Conservation (phyloP, 2,797 vertebrate species). For the Danio jaintianensis region DNA sequence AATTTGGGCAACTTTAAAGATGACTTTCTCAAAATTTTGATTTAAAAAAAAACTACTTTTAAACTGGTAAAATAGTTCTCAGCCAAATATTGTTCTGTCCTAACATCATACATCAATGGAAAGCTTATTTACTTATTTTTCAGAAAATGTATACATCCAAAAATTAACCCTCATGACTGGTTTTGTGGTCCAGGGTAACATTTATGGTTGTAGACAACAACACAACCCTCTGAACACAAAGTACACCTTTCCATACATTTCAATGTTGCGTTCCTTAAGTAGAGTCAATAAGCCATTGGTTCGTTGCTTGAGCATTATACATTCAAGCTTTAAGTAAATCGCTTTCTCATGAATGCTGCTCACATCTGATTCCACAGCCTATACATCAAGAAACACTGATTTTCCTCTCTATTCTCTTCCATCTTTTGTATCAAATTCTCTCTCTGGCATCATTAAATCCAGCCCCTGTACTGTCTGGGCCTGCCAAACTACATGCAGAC, state of each 20-base stretch:
- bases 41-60: too few relatives aligned
- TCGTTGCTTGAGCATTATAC: background rate
- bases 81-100: too few relatives aligned
- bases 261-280: background rate
- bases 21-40: too few relatives aligned
- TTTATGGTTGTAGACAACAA: background rate
- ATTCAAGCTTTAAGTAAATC: background rate
- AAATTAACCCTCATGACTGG: too few relatives aligned
- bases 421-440: slow-evolving; percentile 26
- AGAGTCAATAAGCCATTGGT: background rate
- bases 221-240: background rate
- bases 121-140: too few relatives aligned
- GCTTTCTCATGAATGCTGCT: background rate
- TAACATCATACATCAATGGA: too few relatives aligned
- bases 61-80: too few relatives aligned
- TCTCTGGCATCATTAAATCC: slow-evolving; percentile 48
- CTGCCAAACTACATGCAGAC: slow-evolving; percentile 51
- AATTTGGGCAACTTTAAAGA: too few relatives aligned
- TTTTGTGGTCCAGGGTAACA: too few relatives aligned
- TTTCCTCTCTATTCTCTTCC: slow-evolving; percentile 8
- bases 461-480: slow-evolving; percentile 39
- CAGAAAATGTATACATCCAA: too few relatives aligned
- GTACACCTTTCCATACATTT: background rate
- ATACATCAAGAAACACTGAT: slow-evolving; percentile 18
- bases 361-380: slow-evolving; percentile 6